Base-by-base conservation (phyloP, 2,888 invertebrate genomes). In the Epirrhoe alternata region DNA sequence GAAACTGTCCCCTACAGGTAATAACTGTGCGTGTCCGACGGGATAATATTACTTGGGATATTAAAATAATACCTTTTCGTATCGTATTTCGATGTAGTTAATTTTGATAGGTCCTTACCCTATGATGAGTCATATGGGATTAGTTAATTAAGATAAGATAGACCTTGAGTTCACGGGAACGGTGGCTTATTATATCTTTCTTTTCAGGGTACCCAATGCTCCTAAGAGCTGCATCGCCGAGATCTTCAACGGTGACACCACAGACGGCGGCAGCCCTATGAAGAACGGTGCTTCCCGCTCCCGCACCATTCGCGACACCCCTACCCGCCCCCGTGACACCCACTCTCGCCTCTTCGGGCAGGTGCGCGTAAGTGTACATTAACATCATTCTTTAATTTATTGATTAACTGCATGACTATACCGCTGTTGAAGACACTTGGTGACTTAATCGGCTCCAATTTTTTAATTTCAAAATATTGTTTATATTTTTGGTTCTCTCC, bases 331-430 rank as follows among this genome's bases (percentile, higher is more conserved):
- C 65, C 92, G 94, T 73, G 95, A 95, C 88, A 94, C 95, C 16
- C 94, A 95, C 90, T 94, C 94, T 77, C 88, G 95, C 68, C 94
- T 95, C 74, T 95, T 95, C 79, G 95, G 95, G 79, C 91, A 91
- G 86, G 87, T 87, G 66, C 63, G 78, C 30, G 66, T 66, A 55
- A 66, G 66, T 58, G 30, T 35, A 0, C n/a, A n/a, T 35, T 35
- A 35, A 0, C 53, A 33, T 33, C 53, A 33, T 14, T 33, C 10
- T 50, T 24, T 8, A 5, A 5, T 16, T 45, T 14, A 6, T 1
- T 38, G 24, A 24, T 24, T 24, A 24, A 24, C 24, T 24, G 24
- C 24, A 24, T 24, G 24, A 1, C 3, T 24, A 24, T 24, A 1
- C 24, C 24, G 24, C 24, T 24, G 3, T 24, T 3, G 24, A 24